phyloP scores from a whole-genome alignment of 2,888 invertebrate species.

The Atrina japonica region DNA sequence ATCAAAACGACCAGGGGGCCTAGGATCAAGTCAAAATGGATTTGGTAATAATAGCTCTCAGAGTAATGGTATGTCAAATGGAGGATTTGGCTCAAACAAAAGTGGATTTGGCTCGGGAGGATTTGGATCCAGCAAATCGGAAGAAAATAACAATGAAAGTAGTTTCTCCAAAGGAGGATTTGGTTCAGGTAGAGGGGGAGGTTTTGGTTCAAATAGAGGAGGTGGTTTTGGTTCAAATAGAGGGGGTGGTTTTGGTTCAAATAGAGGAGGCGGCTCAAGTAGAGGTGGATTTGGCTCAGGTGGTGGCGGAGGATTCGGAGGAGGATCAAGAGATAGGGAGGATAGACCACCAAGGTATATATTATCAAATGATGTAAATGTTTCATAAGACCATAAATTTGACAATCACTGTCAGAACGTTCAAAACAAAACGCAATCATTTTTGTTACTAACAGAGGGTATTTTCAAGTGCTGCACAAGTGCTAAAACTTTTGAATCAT shows the following conservation, averaged over 20 bases:
- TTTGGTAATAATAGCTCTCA: constrained; percentile 40
- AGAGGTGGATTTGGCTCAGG: constrained; percentile 25
- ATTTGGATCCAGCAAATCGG: no score
- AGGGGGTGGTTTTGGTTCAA: constrained; percentile 29
- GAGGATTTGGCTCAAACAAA: constrained; percentile 26
- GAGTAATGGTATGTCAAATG: constrained; percentile 11
- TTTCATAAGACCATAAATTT: no score
- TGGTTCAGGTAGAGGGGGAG: constrained; percentile 15
- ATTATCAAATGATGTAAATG: neutral
- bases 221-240: constrained; percentile 15
- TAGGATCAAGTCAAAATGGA: constrained; percentile 39
- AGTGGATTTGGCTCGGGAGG: neutral
- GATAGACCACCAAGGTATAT: constrained; percentile 57
- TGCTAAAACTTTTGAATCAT: no score
- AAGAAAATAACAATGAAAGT: neutral
- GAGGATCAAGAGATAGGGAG: constrained; percentile 25
- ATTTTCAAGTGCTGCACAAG: no score
- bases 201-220: constrained; percentile 25
- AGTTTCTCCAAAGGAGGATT: neutral
- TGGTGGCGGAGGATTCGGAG: constrained; percentile 23
- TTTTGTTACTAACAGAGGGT: no score
- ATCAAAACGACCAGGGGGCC: constrained; percentile 8
- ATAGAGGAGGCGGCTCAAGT: constrained; percentile 30
- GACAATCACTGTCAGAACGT: no score
- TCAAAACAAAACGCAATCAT: no score